phyloP scores from a whole-genome alignment of 53 echinoderm and acorn worm species.

The Stichopus horrens region DNA sequence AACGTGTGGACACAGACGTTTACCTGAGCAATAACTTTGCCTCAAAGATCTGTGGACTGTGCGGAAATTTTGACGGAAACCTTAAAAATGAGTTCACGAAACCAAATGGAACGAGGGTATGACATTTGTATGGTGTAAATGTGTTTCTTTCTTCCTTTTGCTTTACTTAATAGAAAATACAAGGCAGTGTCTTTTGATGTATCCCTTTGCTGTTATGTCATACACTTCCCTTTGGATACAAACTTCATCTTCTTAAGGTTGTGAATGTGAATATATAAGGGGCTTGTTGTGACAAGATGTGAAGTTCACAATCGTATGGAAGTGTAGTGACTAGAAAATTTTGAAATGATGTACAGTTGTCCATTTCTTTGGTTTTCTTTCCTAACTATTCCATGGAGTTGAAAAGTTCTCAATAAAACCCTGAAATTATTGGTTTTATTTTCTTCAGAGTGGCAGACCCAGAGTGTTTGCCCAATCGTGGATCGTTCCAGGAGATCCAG shows the following conservation, averaged over 20 bases:
- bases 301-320: no score
- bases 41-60: slow-evolving; percentile 60
- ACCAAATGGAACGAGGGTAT: slow-evolving; percentile 54
- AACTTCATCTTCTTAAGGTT: no score
- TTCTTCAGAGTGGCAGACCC: slow-evolving; percentile 23
- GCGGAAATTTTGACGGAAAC: slow-evolving; percentile 65
- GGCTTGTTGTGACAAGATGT: no score
- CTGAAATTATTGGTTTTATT: neutral
- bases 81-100: slow-evolving; percentile 55
- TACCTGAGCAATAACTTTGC: slow-evolving; percentile 43
- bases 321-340: no score
- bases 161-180: neutral
- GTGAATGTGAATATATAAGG: no score
- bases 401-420: neutral
- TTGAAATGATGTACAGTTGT: no score
- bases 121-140: neutral
- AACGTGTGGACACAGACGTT: slow-evolving; percentile 30
- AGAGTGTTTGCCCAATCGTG: slow-evolving; percentile 63
- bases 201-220: no score
- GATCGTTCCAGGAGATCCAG: slow-evolving; percentile 48
- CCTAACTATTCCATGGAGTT: no score
- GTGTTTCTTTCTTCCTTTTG: neutral
- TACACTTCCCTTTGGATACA: no score
- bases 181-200: no score
- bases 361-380: no score